These are phyloP conservation scores for Stegophylla sp. DNA, from an alignment of 2,888 invertebrate species.

Conservation along the genomic window DNA sequence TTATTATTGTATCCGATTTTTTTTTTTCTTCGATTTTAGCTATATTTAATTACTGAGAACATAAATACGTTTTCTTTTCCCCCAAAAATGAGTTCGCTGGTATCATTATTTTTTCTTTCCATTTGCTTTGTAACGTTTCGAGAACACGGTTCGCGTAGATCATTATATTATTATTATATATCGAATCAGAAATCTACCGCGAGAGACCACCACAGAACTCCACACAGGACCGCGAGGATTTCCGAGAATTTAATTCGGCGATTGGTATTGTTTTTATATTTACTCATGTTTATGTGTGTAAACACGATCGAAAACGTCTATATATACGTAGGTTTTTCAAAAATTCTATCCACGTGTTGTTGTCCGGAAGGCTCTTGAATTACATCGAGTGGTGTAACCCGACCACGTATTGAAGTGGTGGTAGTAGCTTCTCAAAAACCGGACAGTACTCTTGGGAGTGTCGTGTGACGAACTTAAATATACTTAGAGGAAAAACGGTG, in stretches of 20 bases:
- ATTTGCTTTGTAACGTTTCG: no score
- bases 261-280: constrained; percentile 17
- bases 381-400: constrained; percentile 24
- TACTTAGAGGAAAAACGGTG: not conserved
- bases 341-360: constrained; percentile 40
- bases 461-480: not conserved
- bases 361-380: constrained; percentile 18
- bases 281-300: no score
- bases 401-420: no score
- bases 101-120: no score
- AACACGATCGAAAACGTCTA: constrained; percentile 4
- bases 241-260: constrained; percentile 8
- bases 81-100: no score
- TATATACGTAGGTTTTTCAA: constrained; percentile 5
- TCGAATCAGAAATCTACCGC: not conserved
- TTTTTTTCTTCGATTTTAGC: no score
- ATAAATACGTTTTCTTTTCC: no score
- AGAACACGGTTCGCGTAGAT: no score
- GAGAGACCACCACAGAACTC: not conserved
- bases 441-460: constrained; percentile 24
- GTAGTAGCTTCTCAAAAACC: not conserved
- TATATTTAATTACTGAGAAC: no score
- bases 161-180: no score
- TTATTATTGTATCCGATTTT: no score
- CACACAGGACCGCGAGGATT: not conserved